A percentile compares a stretch with the other conserved stretches of the same genome.
These are phyloP conservation scores for Zaprionus africanus DNA, from an alignment of 1,140 invertebrate species.

Conservation along the genomic window DNA sequence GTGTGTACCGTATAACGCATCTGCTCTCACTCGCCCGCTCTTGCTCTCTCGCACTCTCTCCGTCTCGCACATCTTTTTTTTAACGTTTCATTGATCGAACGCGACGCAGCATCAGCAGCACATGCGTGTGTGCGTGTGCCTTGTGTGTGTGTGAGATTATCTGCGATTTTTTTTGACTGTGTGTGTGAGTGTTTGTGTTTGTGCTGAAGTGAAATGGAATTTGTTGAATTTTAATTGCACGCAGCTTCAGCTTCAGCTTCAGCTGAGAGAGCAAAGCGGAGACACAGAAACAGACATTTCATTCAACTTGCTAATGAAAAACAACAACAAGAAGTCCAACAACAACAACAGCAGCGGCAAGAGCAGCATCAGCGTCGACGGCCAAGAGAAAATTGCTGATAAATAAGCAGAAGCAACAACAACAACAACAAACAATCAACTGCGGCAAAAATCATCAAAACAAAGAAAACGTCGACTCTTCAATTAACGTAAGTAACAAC, in stretches of 20 bases:
- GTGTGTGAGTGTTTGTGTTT: slow-evolving; percentile 16
- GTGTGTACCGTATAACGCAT: slow-evolving; percentile 10
- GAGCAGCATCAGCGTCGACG: slow-evolving; percentile 7
- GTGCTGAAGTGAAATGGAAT: slow-evolving; percentile 74
- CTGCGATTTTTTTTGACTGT: slow-evolving; percentile 23
- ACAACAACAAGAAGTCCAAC: slow-evolving; percentile 33
- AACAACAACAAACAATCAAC: slow-evolving; percentile 25
- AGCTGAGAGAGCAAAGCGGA: slow-evolving; percentile 40
- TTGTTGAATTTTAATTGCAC: slow-evolving; percentile 78
- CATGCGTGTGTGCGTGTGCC: slow-evolving; percentile 15
- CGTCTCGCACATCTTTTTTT: slow-evolving; percentile 7
- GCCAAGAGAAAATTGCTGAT: slow-evolving; percentile 60
- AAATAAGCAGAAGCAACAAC: slow-evolving; percentile 53
- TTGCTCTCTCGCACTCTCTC: background rate
- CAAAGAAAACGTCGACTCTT: slow-evolving; percentile 55
- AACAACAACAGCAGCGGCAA: slow-evolving; percentile 14
- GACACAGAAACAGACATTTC: slow-evolving; percentile 51
- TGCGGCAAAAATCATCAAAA: slow-evolving; percentile 35
- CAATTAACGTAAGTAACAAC: slow-evolving; percentile 57
- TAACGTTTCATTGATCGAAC: slow-evolving; percentile 32
- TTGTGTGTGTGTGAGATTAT: slow-evolving; percentile 17
- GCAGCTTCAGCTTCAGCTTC: slow-evolving; percentile 54
- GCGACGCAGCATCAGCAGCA: slow-evolving; percentile 30
- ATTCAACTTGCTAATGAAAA: slow-evolving; percentile 61
- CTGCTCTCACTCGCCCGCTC: background rate